Base-by-base conservation (phyloP, 2,113 vertebrate species). In the Halcyon senegalensis region DNA sequence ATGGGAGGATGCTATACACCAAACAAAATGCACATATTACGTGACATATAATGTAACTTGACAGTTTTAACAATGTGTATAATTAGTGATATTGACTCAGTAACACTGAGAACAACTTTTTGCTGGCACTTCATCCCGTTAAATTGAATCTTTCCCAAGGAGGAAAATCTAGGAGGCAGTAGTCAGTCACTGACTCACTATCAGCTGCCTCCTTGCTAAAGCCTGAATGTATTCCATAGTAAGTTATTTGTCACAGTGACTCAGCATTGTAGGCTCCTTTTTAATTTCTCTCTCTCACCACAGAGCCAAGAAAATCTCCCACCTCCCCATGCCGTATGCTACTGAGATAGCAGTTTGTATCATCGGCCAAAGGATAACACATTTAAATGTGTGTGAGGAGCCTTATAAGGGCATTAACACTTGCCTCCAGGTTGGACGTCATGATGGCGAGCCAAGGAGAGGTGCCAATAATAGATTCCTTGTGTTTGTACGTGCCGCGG, bases 241-340 rank as follows among this genome's bases (percentile, higher is more conserved):
- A 98, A 98, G 98, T 97, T 97, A 96, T 98, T 97, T 97, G 96
- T 97, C 98, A 97, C 92, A 97, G 97, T 98, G 98, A 98, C 97
- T 98, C 98, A 98, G 98, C 98, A 97, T 98, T 98, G 98, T 98
- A 98, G 98, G 98, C 98, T 98, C 97, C 97, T 98, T 98, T 98
- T 98, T 97, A 97, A 97, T 97, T 97, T 98, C 96, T 97, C 97
- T 98, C 97, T 97, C 97, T 98, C 97, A 97, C 97, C 98, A 97
- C 83, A 73, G 93, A 97, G 98, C 98, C 98, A 98, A 98, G 97
- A 98, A 98, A 97, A 91, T 97, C 98, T 98, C 98, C 98, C 98
- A 98, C 98, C 93, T 98, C 97, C 97, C 98, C 96, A 93, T 92
- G 94, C 98, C 98, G 96, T 98, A 98, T 98, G 98, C 97, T 97